These are phyloP conservation scores for Merluccius polli DNA, from an alignment of 2,797 vertebrate genomes.

Conservation along the genomic window DNA sequence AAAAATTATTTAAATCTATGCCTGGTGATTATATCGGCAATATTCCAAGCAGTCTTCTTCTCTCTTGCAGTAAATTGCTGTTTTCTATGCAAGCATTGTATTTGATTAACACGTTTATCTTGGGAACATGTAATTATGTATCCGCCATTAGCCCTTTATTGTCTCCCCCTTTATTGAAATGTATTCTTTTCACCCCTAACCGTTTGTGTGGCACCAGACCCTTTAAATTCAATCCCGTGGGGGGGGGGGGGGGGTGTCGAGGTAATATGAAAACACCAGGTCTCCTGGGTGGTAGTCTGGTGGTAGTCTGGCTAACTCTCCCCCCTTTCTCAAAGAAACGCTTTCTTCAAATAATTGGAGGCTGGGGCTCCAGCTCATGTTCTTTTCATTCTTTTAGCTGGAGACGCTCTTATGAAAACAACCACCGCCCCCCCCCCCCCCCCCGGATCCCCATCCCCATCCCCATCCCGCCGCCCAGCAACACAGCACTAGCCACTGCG, in stretches of 20 bases:
- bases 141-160: conserved; percentile 69
- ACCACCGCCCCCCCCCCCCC: conserved; percentile 50
- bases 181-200: conserved; percentile 53
- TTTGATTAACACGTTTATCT: conserved; percentile 74
- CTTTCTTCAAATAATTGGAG: conserved; percentile 61
- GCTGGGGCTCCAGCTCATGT: conserved; percentile 57
- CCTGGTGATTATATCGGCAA: conserved; percentile 53
- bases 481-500: conserved; percentile 75
- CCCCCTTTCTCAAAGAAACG: conserved; percentile 57
- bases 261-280: conserved; percentile 60
- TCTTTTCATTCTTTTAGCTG: conserved; percentile 31
- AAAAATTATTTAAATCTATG: conserved; percentile 49
- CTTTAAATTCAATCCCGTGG: conserved; percentile 70
- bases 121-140: conserved; percentile 73
- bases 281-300: conserved; percentile 52
- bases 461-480: too few species aligned
- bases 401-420: conserved; percentile 58
- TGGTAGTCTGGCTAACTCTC: conserved; percentile 51
- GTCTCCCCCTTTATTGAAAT: conserved; percentile 66
- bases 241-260: conserved; percentile 40
- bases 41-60: conserved; percentile 48
- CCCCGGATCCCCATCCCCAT: background rate
- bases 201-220: conserved; percentile 45
- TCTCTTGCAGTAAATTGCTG: conserved; percentile 56
- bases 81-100: conserved; percentile 64